Evolutionary conservation across 2,113 vertebrate genomes (phyloP).

Genomic region (Leucoraja erinaceus): DNA sequence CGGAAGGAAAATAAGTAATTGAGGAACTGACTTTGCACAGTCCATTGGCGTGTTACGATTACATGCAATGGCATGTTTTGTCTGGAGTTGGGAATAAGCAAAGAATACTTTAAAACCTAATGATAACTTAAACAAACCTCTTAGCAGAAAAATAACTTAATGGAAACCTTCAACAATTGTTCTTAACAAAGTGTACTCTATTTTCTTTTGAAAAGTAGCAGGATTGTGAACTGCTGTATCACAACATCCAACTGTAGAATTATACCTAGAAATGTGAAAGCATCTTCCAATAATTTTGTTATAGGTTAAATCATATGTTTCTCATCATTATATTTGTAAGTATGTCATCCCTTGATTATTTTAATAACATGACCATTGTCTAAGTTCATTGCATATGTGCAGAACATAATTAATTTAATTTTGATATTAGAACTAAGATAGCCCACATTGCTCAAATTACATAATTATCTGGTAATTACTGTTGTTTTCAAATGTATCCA

Average conservation of each 20-base stretch:
- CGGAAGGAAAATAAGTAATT: slow-evolving; percentile 12
- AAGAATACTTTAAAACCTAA: not conserved
- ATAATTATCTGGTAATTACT: not conserved
- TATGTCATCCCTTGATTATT: too few species aligned
- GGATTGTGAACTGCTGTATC: not conserved
- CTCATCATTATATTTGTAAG: not conserved
- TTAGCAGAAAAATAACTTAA: not conserved
- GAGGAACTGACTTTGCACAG: slow-evolving; percentile 23
- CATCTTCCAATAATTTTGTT: not conserved
- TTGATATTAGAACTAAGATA: not conserved
- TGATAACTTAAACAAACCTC: not conserved
- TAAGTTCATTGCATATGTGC: not conserved
- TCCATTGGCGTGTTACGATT: not conserved
- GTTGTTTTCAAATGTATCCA: not conserved
- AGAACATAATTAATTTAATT: not conserved
- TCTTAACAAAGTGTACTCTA: not conserved
- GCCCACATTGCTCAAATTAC: not conserved
- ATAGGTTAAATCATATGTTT: not conserved
- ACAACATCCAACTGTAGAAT: not conserved
- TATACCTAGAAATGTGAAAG: not conserved
- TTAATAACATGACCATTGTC: not conserved
- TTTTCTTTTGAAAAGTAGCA: not conserved
- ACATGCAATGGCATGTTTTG: slow-evolving; percentile 8
- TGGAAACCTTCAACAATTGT: not conserved
- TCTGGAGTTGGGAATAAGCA: not conserved